Percentiles rank a stretch among this genome's conserved stretches.
These are phyloP conservation scores for Lasioglossum calceatum DNA, from an alignment of 2,888 invertebrate species.

Conservation along the genomic window DNA sequence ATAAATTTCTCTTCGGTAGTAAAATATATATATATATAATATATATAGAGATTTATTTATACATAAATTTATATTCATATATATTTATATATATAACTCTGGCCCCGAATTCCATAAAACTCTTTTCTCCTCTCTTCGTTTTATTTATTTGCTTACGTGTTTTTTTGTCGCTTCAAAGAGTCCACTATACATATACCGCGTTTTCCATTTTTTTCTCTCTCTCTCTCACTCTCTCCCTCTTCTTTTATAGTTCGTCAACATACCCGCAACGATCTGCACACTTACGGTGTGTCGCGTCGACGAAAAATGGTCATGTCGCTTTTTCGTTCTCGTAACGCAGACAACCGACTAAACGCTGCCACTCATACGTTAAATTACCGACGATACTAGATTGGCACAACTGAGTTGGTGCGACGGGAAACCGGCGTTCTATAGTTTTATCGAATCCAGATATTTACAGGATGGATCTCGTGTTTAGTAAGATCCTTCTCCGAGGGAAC, in stretches of 20 bases:
- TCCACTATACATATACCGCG: conserved; percentile 32
- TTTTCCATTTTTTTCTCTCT: conserved; percentile 3
- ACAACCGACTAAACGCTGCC: conserved; percentile 32
- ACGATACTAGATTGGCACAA: conserved; percentile 56
- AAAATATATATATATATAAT: conserved; percentile 81
- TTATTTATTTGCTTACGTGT: conserved; percentile 39
- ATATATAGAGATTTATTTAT: conserved; percentile 46
- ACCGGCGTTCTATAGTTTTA: conserved; percentile 31
- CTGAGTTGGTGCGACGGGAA: conserved; percentile 51
- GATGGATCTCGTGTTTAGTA: not conserved
- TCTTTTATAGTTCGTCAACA: conserved; percentile 51
- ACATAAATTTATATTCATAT: conserved; percentile 63
- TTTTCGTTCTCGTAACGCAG: not conserved
- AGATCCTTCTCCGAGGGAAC: conserved; percentile 16
- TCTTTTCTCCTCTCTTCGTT: conserved; percentile 51
- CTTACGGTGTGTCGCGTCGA: not conserved
- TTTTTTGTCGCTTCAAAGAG: conserved; percentile 35
- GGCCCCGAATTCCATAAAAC: conserved; percentile 82
- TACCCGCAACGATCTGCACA: conserved; percentile 70
- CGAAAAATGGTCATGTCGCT: not conserved
- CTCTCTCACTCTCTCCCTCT: not conserved
- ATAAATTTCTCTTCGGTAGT: conserved; percentile 83
- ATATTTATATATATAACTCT: conserved; percentile 80
- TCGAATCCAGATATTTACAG: conserved; percentile 40
- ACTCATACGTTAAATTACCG: conserved; percentile 37